phyloP scores from a whole-genome alignment of 2,888 invertebrate species.

The Alviniconcha strummeri region DNA sequence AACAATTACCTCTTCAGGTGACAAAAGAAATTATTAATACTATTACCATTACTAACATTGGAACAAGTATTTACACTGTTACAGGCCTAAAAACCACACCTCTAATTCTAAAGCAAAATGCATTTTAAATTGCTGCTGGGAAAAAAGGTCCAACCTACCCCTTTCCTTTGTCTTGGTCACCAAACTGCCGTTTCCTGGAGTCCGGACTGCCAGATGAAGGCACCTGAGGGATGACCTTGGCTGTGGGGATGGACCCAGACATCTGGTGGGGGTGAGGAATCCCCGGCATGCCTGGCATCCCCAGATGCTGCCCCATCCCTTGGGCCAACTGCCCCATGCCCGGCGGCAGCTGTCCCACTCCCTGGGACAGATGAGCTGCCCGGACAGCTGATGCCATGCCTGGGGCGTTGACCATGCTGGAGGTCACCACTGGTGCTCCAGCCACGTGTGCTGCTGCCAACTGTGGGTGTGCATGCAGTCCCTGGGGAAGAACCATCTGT shows the following conservation, averaged over 20 bases:
- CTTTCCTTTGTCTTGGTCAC: conserved; percentile 20
- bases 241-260: conserved; percentile 33
- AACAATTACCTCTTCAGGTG: no score
- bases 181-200: conserved; percentile 27
- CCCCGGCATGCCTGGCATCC: conserved; percentile 30
- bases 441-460: conserved; percentile 42
- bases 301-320: conserved; percentile 28
- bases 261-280: conserved; percentile 29
- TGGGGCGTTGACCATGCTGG: conserved; percentile 34
- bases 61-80: no score
- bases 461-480: conserved; percentile 35
- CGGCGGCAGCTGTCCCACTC: conserved; percentile 27
- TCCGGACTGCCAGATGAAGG: conserved; percentile 29
- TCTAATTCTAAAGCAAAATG: no score
- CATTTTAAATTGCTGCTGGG: no score
- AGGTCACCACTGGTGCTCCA: conserved; percentile 41
- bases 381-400: conserved; percentile 31
- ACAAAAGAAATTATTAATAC: no score
- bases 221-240: conserved; percentile 42
- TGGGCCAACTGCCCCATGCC: conserved; percentile 34
- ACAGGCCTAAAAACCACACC: no score
- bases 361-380: conserved; percentile 22
- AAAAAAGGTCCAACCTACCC: neutral
- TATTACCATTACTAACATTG: no score
- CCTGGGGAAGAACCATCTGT: neutral